Percentiles rank a stretch among this genome's conserved stretches.
phyloP scores from a whole-genome alignment of 64 coral and sea anemone species.

The Montipora efflorescens region DNA sequence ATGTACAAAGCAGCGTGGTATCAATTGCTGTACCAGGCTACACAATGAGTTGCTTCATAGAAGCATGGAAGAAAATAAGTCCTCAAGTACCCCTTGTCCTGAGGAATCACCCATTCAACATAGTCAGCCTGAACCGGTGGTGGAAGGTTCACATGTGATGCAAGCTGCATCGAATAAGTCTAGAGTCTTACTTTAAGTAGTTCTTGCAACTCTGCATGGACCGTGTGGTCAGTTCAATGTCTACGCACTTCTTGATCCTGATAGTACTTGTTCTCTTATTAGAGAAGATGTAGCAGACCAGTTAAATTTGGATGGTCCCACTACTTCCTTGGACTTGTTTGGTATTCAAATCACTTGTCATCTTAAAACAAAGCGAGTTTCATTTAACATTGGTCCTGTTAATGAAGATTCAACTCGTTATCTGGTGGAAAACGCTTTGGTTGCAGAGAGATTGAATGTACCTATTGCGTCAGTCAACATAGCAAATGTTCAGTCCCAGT shows the following conservation, averaged over 20 bases:
- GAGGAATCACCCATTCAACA: not conserved
- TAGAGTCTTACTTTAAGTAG: constrained; percentile 5
- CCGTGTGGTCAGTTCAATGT: not conserved
- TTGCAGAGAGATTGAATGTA: too few species aligned
- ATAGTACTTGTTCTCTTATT: constrained; percentile 27
- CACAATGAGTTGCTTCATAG: constrained; percentile 56
- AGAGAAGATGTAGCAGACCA: not conserved
- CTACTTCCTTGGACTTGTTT: constrained; percentile 12
- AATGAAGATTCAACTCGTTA: not conserved
- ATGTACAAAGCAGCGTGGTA: not conserved
- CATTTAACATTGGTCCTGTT: constrained; percentile 15
- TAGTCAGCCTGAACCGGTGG: not conserved
- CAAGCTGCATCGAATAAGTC: not conserved
- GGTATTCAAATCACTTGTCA: not conserved
- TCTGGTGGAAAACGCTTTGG: too few species aligned
- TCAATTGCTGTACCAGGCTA: constrained; percentile 36
- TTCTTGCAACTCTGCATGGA: not conserved
- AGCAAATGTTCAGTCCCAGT: too few species aligned
- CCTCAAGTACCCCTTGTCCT: not conserved
- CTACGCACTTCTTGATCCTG: constrained; percentile 1
- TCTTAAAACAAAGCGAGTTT: constrained; percentile 1
- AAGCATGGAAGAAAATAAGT: not conserved
- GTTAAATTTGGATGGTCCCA: not conserved
- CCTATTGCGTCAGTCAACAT: too few species aligned
- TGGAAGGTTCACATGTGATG: constrained; percentile 21